phyloP scores from a whole-genome alignment of 1,140 invertebrate genomes.

The Calliopsis andreniformis region DNA sequence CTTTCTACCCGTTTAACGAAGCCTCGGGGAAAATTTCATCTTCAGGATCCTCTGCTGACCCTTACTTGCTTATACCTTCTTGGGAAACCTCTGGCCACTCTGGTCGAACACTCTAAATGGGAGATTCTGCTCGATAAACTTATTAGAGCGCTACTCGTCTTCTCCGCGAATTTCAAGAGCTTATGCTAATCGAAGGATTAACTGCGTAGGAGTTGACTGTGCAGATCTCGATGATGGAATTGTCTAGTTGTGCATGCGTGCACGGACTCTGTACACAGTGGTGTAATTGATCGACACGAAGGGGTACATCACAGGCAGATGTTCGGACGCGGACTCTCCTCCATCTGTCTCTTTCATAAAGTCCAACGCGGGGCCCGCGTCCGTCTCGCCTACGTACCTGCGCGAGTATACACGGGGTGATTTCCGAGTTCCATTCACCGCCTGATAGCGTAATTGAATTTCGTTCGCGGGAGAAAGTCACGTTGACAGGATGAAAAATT shows the following conservation, averaged over 20 bases:
- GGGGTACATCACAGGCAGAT: conserved; percentile 73
- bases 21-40: not conserved
- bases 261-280: conserved; percentile 22
- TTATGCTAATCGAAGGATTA: not conserved
- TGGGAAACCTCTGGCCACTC: no score
- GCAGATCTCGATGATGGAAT: not conserved
- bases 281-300: conserved; percentile 73
- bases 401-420: conserved; percentile 15
- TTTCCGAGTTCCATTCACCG: conserved; percentile 10
- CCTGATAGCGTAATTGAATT: conserved; percentile 41
- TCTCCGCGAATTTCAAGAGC: not conserved
- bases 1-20: not conserved
- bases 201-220: no score
- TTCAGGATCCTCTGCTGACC: not conserved
- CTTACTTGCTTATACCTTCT: not conserved
- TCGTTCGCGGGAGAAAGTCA: not conserved
- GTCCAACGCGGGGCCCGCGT: conserved; percentile 28
- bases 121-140: not conserved
- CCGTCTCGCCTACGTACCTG: conserved; percentile 39
- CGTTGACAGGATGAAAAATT: conserved; percentile 34
- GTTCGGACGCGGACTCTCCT: conserved; percentile 71
- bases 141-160: not conserved
- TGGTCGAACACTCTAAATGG: not conserved
- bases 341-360: conserved; percentile 70
- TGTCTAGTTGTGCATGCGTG: conserved; percentile 10